Base-by-base conservation (phyloP, 2,113 vertebrate species). In the Herpetotheres cachinnans region DNA sequence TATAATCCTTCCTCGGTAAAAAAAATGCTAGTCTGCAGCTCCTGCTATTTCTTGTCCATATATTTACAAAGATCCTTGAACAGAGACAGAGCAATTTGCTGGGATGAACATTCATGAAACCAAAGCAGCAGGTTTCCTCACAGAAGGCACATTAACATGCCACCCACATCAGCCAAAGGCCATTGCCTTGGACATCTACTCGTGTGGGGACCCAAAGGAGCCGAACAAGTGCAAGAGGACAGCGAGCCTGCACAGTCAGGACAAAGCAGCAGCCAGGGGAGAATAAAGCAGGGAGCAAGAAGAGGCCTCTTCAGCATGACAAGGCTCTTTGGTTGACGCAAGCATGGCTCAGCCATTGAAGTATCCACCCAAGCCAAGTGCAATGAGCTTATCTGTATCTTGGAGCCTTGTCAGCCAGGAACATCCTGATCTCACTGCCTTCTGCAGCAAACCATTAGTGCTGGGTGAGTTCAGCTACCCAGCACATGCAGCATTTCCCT, bases 1-100 rank as follows among this genome's bases (percentile, higher is more conserved):
- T 74, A 71, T 4, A 78, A 78, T 74, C 63, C 84, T 91, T 52
- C 40, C 72, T 52, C 36, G 16, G 36, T 58, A 46, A 26, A 86
- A 86, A 87, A 81, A 66, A 87, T 7, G 25, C 77, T 47, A 50
- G 38, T 59, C 49, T 95, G 73, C 77, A 76, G 82, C 69, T 90
- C 46, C 73, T 90, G 87, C 52, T 50, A 46, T 74, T 81, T 85
- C 29, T 46, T 63, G 78, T 61, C 70, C 62, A 72, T 95, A 93
- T 93, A 92, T 97, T 95, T 72, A 72, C 82, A 47, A 54, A 80
- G 70, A 79, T 82, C 96, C 95, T 95, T 95, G 95, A 96, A 46
- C 44, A 55, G 89, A 90, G 85, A 95, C 94, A 92, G 86, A 65
- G 42, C 76, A 88, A 89, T 97, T 92, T 94, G 27, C 72, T 83